Base-by-base conservation (phyloP, 2,113 vertebrate species). In the Phoenicopterus ruber region DNA sequence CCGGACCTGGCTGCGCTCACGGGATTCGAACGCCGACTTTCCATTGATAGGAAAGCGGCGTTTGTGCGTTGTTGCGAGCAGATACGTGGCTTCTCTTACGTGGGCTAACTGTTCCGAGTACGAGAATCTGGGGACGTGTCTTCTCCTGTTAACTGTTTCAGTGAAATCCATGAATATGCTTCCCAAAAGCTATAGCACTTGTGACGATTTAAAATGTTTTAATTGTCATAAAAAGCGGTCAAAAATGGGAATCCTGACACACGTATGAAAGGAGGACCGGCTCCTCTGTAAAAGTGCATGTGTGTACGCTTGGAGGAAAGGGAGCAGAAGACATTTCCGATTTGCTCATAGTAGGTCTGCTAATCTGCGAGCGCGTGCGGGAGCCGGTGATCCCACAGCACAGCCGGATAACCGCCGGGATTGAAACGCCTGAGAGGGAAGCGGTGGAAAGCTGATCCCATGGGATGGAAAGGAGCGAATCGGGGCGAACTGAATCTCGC, bases 311-410 rank as follows among this genome's bases (percentile, higher is more conserved):
- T 0, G 12, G 69, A 76, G 76, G 57, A 62, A 17, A 31, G 85
- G 66, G 31, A 78, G 59, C 31, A 49, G 92, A 31, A 86, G 87
- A 46, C 38, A 47, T 89, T 88, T 84, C 92, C 20, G 34, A 10
- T 93, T 84, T 95, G 93, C 79, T 93, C 57, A 10, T n/a, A 82
- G 94, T 6, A 78, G 57, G 84, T 74, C 79, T 86, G 87, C 92
- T 96, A 62, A 84, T 83, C 62, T 93, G 79, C 1, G 36, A 62
- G 92, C 12, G 71, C 7, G 3, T 24, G 49, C 46, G 28, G 82
- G 52, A 47, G 44, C 63, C 18, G 78, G 34, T 21, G 79, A 49
- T 85, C 40, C 80, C 76, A 5, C 7, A 7, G 87, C 55, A 40
- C 29, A 16, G 74, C 10, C 47, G n/a, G 93, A 26, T 17, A 71